Base-by-base conservation (phyloP, 2,888 invertebrate species). In the Lingula anatina region DNA sequence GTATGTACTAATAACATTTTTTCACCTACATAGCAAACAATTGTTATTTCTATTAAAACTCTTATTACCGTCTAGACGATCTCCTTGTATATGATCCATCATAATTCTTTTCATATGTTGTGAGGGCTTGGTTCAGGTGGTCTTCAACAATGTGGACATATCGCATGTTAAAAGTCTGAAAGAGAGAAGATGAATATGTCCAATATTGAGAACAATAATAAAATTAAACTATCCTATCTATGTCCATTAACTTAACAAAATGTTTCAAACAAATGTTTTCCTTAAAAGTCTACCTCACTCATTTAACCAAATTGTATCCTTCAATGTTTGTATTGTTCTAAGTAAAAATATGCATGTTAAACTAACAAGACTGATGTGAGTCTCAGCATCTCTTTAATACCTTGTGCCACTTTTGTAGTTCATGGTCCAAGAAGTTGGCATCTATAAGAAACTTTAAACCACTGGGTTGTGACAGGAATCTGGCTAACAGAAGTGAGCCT, bases 101-200 rank as follows among this genome's bases (percentile, higher is more conserved):
- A 65, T 88, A 88, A 44, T 86, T 86, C 60, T 88, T 83, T 66
- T 88, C 86, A 70, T 90, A 87, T 49, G 89, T 83, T 1, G 92
- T 91, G 61, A 96, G 77, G 31, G 89, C 87, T 69, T 91, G 89
- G 71, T 92, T 89, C 61, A 93, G 85, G 59, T 88, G 85, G 44
- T 89, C 88, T 76, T 97, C 97, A 28, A 96, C 86, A 26, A 94
- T 79, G 12, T 87, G 84, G 2, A 93, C 91, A 78, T 97, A 97
- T 63, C 89, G 80, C 46, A 65, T 55, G 60, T 78, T 78, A 62
- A 75, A 77, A 0, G 59, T 54, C 77, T 78, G 63, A 26, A 72
- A 62, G 46, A 38, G 53, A 28, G 12, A 41, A 28, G 37, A 21
- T n/a, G 28, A n/a, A 42, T n/a, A n/a, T n/a, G n/a, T n/a, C n/a